phyloP scores from a whole-genome alignment of 2,888 invertebrate species.

The Diarsia dahlii region DNA sequence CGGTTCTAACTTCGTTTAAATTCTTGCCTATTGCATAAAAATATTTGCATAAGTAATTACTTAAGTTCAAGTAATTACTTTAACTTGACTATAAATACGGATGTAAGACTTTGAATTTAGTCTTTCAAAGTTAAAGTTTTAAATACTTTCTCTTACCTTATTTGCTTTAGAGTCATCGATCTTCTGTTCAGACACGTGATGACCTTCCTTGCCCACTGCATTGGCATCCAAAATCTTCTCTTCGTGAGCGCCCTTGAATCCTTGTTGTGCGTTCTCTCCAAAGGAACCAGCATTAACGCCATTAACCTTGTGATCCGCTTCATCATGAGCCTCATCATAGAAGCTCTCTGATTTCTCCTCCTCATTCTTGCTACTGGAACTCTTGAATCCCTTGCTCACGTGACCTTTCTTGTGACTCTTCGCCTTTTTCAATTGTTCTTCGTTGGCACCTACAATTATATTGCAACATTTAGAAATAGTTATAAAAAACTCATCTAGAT shows the following conservation, averaged over 20 bases:
- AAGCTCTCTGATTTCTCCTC: constrained; percentile 92
- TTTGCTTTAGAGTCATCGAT: constrained; percentile 91
- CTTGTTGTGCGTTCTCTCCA: constrained; percentile 90
- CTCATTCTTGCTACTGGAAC: constrained; percentile 92
- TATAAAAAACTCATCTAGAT: constrained; percentile 41
- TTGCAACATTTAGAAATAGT: constrained; percentile 22
- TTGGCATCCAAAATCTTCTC: constrained; percentile 91
- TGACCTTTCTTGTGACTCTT: constrained; percentile 92
- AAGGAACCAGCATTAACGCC: constrained; percentile 91
- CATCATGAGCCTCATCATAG: constrained; percentile 92
- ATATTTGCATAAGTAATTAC: too few species aligned
- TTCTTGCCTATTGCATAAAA: too few species aligned
- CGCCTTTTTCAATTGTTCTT: constrained; percentile 89
- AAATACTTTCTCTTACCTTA: constrained; percentile 79
- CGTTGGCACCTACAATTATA: constrained; percentile 85
- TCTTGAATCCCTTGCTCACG: constrained; percentile 92
- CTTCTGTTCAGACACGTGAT: constrained; percentile 90
- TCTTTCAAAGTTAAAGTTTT: background rate
- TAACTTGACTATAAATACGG: too few species aligned
- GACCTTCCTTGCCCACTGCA: constrained; percentile 91
- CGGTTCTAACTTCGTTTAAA: too few species aligned
- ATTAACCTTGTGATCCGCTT: constrained; percentile 90
- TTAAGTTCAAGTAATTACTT: too few species aligned
- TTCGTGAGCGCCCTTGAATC: constrained; percentile 91
- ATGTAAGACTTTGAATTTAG: too few species aligned